Evolutionary conservation across 2,888 invertebrate species (phyloP), one percentile per base, ranked within the genome.

Genomic region (Synanthedon formicaeformis): DNA sequence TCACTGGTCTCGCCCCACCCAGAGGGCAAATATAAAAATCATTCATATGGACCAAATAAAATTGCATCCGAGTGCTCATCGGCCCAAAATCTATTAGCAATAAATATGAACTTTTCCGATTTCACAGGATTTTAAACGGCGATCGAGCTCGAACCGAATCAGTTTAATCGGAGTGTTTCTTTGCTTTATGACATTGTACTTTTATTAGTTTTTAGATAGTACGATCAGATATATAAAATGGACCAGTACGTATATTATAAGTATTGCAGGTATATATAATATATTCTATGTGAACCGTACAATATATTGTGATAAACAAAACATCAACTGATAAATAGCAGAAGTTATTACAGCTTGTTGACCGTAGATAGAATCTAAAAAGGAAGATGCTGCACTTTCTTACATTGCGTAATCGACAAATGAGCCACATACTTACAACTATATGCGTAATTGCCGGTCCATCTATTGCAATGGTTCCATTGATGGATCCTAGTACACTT

Each of bases 51-150:
- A 86, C 83, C 76, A 83, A 85, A 86, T 85, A 86, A 84, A 85
- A 87, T 87, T 85, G 85, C 85, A 85, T 81, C 81, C 80, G 82
- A 80, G 74, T 79, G 83, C 73, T 83, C 83, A 81, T 80, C 83
- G 77, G 75, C 73, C 80, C 75, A 82, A 80, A 87, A 87, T 85
- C 87, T 86, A 87, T 87, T 86, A 84, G 86, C 85, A 87, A 85
- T 87, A 87, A 87, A 87, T 86, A 86, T 85, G 79, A 86, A 87
- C 78, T 87, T 87, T 87, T 85, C 81, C 84, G 81, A 86, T 87
- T 86, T 80, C 82, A 78, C 76, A 75, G 80, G 84, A 83, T 81
- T 85, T 83, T 80, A 85, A 83, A 80, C 66, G 70, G 74, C 66
- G 67, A 69, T 70, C 62, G 67, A 64, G 65, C 67, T 67, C 60